These are phyloP conservation scores for Onychomys arenicola DNA, from an alignment of 2,797 vertebrate species.

Conservation along the genomic window DNA sequence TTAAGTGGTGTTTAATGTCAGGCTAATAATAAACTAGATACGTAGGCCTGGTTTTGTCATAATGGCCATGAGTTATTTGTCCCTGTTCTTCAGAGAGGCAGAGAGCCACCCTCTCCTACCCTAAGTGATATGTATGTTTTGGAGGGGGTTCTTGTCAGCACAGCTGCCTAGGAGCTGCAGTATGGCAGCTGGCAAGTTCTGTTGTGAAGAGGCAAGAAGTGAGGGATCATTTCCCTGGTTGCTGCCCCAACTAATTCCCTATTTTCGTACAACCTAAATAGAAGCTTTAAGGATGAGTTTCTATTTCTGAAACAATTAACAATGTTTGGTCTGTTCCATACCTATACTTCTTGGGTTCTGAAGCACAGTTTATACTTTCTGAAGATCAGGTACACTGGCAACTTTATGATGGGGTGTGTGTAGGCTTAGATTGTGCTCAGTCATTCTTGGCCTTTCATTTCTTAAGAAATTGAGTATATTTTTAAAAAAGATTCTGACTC, in stretches of 20 bases:
- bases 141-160: conserved; percentile 18
- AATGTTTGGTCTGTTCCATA: conserved; percentile 6
- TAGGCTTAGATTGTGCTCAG: background rate
- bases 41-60: conserved; percentile 81
- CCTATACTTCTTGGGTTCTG: background rate
- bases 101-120: conserved; percentile 17
- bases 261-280: background rate
- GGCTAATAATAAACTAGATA: conserved; percentile 83
- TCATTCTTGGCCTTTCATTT: conserved; percentile 43
- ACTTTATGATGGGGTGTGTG: background rate
- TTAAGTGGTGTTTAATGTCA: conserved; percentile 83
- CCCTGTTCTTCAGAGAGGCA: conserved; percentile 53
- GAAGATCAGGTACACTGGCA: background rate
- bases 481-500: background rate
- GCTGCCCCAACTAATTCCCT: background rate
- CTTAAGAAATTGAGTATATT: conserved; percentile 29
- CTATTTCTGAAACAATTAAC: conserved; percentile 35
- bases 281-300: background rate
- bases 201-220: background rate
- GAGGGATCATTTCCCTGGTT: background rate
- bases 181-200: background rate
- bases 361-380: background rate
- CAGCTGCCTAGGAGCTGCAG: conserved; percentile 53
- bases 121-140: conserved; percentile 2
- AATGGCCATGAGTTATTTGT: conserved; percentile 76